These are phyloP conservation scores for Penaeus indicus DNA, from an alignment of 1,140 invertebrate species.

Conservation along the genomic window DNA sequence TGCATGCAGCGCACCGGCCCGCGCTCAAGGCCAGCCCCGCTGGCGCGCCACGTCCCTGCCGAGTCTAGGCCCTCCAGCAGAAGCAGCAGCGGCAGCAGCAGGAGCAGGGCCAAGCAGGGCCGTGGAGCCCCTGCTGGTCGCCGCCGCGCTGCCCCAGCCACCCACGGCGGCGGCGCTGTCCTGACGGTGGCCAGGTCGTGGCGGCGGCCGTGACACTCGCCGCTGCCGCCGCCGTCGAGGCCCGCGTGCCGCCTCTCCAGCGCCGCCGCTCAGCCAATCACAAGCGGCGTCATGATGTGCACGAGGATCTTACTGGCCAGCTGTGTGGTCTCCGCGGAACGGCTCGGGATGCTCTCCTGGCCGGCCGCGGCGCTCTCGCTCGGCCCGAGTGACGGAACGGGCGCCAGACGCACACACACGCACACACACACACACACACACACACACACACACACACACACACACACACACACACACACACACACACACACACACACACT, in stretches of 20 bases:
- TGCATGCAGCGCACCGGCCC: constrained; percentile 62
- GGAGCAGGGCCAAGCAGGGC: constrained; percentile 17
- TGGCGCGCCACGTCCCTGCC: constrained; percentile 56
- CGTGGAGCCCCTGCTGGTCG: constrained; percentile 15
- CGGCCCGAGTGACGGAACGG: constrained; percentile 13
- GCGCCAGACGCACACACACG: background rate
- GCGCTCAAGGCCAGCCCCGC: constrained; percentile 61
- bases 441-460: too few relatives aligned
- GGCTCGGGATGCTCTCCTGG: constrained; percentile 46
- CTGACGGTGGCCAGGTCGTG: constrained; percentile 18
- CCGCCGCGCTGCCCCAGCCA: constrained; percentile 18
- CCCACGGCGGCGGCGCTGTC: background rate
- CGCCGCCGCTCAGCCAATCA: constrained; percentile 37
- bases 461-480: too few relatives aligned
- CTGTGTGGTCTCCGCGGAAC: constrained; percentile 46
- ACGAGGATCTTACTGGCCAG: constrained; percentile 51
- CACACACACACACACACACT: too few relatives aligned
- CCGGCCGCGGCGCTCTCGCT: constrained; percentile 35
- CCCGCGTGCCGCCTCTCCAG: constrained; percentile 6
- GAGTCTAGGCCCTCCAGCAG: constrained; percentile 60
- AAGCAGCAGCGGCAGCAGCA: constrained; percentile 39
- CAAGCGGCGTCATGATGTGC: constrained; percentile 28
- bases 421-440: background rate
- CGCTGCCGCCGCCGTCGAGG: constrained; percentile 11
- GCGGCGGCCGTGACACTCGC: constrained; percentile 30